phyloP scores from a whole-genome alignment of 2,797 vertebrate genomes.

The Neopelma chrysocephalum region DNA sequence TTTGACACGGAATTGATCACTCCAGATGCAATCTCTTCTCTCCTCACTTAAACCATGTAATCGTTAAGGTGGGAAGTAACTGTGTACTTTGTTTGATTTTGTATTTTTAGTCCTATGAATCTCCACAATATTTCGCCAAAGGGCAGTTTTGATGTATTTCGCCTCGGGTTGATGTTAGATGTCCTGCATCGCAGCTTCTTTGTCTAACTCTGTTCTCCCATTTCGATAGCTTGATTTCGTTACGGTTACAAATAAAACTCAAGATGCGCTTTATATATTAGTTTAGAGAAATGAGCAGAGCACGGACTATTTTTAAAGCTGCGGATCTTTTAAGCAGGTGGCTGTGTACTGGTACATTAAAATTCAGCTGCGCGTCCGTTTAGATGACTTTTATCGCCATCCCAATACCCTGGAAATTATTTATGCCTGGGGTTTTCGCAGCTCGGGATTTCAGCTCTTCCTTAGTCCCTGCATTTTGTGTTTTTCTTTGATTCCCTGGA shows the following conservation, averaged over 20 bases:
- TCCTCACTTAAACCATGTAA: background rate
- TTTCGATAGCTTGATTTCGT: background rate
- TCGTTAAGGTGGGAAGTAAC: background rate
- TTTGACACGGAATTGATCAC: background rate
- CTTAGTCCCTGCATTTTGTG: background rate
- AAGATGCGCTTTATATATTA: rapidly evolving
- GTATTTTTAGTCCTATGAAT: background rate
- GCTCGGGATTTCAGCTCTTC: background rate
- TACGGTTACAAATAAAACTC: background rate
- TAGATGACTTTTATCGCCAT: background rate
- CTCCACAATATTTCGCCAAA: background rate
- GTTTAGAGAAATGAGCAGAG: background rate
- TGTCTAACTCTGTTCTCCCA: background rate
- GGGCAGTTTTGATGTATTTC: background rate
- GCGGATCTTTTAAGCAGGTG: background rate
- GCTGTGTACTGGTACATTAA: background rate
- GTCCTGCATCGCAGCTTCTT: background rate
- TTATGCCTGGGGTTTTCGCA: background rate
- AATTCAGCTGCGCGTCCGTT: background rate
- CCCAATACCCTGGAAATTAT: background rate
- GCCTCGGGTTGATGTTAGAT: background rate
- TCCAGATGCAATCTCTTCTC: background rate
- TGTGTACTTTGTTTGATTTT: background rate
- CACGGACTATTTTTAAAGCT: background rate
- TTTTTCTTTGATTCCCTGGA: background rate